Evolutionary conservation across 1,140 invertebrate species (phyloP).

Genomic region (Brachionus manjavacas): DNA sequence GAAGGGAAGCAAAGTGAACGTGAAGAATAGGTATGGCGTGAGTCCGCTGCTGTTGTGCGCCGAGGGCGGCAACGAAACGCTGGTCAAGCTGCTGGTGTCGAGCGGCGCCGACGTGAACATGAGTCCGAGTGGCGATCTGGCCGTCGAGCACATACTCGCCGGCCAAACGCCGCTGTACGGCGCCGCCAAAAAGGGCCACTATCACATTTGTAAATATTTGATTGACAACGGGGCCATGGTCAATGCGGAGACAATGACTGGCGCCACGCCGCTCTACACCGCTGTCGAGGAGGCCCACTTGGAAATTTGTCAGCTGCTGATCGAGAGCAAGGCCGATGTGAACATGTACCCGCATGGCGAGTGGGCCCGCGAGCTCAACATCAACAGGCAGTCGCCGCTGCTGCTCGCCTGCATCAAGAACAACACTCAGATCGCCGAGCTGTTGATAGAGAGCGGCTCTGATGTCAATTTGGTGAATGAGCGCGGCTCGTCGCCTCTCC

Average conservation of each 20-base stretch:
- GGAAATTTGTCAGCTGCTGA: conserved; percentile 59
- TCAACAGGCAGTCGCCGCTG: conserved; percentile 32
- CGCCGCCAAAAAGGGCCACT: conserved; percentile 42
- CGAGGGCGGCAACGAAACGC: conserved; percentile 30
- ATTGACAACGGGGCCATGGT: conserved; percentile 39
- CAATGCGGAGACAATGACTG: conserved; percentile 37
- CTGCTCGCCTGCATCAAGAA: conserved; percentile 43
- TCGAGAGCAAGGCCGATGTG: conserved; percentile 36
- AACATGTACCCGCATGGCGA: conserved; percentile 20
- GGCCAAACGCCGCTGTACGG: conserved; percentile 42
- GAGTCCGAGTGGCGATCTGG: conserved; percentile 30
- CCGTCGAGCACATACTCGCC: conserved; percentile 28
- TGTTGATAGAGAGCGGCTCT: conserved; percentile 17
- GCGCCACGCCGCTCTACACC: conserved; percentile 73
- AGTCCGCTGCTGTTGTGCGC: conserved; percentile 39
- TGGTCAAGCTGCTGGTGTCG: conserved; percentile 27
- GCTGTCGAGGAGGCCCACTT: conserved; percentile 78
- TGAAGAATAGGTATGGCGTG: conserved; percentile 40
- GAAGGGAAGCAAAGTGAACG: conserved; percentile 37
- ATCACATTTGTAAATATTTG: conserved; percentile 36
- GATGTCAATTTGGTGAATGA: conserved; percentile 34
- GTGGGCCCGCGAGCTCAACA: conserved; percentile 32
- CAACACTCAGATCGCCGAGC: conserved; percentile 2
- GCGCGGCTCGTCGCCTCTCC: conserved; percentile 33
- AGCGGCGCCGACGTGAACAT: conserved; percentile 42